Percentiles rank a stretch among this genome's conserved stretches.
phyloP scores from a whole-genome alignment of 1,140 invertebrate genomes.

The Leucophenga varia region DNA sequence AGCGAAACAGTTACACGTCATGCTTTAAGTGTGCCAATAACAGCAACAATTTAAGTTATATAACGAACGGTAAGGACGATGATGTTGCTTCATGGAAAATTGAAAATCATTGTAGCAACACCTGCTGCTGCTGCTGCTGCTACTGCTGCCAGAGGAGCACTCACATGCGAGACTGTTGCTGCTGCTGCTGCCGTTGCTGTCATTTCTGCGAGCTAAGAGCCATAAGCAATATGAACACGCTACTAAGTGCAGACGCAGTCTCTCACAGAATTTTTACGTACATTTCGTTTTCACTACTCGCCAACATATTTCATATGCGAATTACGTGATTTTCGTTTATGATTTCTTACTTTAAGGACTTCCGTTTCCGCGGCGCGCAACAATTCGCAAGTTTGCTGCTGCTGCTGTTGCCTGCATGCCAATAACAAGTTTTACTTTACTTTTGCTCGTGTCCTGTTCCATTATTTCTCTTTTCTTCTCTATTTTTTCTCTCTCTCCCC shows the following conservation, averaged over 20 bases:
- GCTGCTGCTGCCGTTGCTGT: not conserved
- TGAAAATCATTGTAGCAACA: constrained; percentile 53
- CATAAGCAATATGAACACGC: no score
- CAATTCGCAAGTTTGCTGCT: constrained; percentile 21
- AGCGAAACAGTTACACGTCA: no score
- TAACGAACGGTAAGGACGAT: no score
- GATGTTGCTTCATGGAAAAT: constrained; percentile 51
- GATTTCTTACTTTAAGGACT: constrained; percentile 51
- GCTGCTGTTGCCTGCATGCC: no score
- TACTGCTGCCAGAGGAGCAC: not conserved
- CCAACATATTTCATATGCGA: constrained; percentile 11
- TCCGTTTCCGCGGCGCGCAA: constrained; percentile 26
- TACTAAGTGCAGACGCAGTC: no score
- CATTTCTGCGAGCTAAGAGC: constrained; percentile 8
- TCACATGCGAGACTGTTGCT: not conserved
- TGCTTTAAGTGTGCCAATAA: no score
- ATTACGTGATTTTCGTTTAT: constrained; percentile 54
- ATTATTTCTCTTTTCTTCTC: no score
- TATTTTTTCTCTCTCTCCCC: no score
- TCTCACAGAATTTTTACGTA: not conserved
- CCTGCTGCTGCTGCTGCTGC: constrained; percentile 24
- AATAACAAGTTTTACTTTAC: not conserved
- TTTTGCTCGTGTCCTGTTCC: no score
- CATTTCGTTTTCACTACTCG: not conserved
- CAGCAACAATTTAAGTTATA: no score